These are phyloP conservation scores for rat (Rattus norvegicus) DNA, from an alignment of 2,113 vertebrate genomes.

Conservation along the genomic window DNA sequence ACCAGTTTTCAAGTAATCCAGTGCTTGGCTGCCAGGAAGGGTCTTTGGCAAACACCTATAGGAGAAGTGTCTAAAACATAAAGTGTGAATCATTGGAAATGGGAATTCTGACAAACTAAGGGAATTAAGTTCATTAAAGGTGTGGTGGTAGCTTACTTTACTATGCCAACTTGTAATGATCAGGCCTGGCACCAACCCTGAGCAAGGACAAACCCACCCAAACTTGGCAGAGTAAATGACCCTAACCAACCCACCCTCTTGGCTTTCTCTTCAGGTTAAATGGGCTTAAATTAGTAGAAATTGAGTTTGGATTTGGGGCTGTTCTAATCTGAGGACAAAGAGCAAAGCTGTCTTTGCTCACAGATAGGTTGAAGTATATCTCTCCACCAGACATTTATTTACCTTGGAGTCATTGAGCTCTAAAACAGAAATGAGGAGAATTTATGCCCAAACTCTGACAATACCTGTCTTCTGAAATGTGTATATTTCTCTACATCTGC, in stretches of 20 bases:
- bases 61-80: constrained; percentile 81
- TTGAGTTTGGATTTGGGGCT: constrained; percentile 7
- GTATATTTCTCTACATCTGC: neutral
- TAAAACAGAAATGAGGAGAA: accelerated
- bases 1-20: constrained; percentile 45
- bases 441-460: neutral
- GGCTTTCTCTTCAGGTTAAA: constrained; percentile 68
- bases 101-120: constrained; percentile 84
- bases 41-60: constrained; percentile 77
- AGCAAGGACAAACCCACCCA: constrained; percentile 83
- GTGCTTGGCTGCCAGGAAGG: constrained; percentile 62
- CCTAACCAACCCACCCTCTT: constrained; percentile 74
- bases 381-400: accelerated
- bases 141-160: constrained; percentile 87
- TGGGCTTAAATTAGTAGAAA: constrained; percentile 72
- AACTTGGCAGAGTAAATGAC: constrained; percentile 73
- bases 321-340: neutral
- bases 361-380: accelerated
- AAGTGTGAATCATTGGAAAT: constrained; percentile 86
- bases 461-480: neutral
- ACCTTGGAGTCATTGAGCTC: neutral
- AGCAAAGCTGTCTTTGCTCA: accelerated
- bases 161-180: constrained; percentile 81
- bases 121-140: constrained; percentile 88
- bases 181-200: constrained; percentile 72